Percentiles rank a stretch among this genome's conserved stretches.
Conservation (phyloP, 2,797 vertebrate genomes). For the Aphelocoma californica region DNA sequence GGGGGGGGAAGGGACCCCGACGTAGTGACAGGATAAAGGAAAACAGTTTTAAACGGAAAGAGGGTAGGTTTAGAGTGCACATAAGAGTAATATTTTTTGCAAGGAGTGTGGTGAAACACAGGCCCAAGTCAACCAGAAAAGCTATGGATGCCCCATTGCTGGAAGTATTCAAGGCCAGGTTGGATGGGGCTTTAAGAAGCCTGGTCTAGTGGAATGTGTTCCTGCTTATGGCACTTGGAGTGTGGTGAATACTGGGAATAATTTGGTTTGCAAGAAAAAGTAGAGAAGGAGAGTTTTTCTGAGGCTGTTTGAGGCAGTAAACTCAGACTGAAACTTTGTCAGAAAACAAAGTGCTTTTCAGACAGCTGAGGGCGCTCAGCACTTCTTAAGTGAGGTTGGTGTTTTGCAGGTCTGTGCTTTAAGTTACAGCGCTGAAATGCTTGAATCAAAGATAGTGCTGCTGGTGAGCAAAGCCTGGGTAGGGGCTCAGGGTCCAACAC, state of each 20-base stretch:
- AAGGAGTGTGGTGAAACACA: background rate
- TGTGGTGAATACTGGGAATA: background rate
- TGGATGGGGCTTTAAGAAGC: background rate
- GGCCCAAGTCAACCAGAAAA: background rate
- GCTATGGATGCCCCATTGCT: background rate
- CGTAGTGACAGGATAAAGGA: background rate
- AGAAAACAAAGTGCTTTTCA: background rate
- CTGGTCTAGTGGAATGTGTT: background rate
- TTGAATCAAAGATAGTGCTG: background rate
- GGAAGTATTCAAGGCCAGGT: background rate
- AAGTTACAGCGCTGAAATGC: background rate
- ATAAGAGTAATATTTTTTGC: background rate
- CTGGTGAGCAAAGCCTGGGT: background rate
- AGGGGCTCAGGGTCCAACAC: background rate
- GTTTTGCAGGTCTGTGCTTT: background rate
- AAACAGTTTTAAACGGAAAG: background rate
- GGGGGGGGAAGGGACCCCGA: no score
- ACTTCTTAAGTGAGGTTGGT: background rate
- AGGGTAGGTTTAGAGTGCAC: background rate
- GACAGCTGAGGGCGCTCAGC: conserved; percentile 41
- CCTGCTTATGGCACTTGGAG: background rate
- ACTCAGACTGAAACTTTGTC: background rate
- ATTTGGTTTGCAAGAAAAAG: background rate
- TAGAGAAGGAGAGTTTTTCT: background rate
- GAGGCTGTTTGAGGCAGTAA: background rate